phyloP scores from a whole-genome alignment of 2,797 vertebrate species.

The Hoplostethus mediterraneus region DNA sequence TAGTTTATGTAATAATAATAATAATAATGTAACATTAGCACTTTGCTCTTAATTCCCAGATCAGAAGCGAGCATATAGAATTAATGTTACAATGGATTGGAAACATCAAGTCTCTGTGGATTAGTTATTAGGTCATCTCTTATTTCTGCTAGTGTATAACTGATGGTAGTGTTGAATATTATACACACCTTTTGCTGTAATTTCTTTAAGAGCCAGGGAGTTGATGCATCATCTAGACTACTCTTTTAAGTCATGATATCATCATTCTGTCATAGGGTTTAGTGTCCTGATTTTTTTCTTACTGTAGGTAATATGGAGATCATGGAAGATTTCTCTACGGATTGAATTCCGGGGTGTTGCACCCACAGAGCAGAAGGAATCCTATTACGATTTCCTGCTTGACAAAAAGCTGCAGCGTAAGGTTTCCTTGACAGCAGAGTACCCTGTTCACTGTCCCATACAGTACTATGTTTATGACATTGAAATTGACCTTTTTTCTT shows the following conservation, averaged over 20 bases:
- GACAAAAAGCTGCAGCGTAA: constrained; percentile 59
- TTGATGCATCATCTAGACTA: background rate
- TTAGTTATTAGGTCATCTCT: too few relatives aligned
- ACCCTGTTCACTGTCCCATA: constrained; percentile 1
- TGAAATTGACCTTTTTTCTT: background rate
- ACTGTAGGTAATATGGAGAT: constrained; percentile 65
- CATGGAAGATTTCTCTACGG: constrained; percentile 70
- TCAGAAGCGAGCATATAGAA: too few relatives aligned
- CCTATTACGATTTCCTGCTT: constrained; percentile 56
- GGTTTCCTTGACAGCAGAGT: constrained; percentile 4
- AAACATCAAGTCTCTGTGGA: too few relatives aligned
- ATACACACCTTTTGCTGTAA: background rate
- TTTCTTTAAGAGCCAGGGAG: background rate
- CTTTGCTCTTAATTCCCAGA: too few relatives aligned
- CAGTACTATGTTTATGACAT: background rate
- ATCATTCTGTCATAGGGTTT: background rate
- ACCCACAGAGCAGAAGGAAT: constrained; percentile 54
- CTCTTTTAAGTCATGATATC: background rate
- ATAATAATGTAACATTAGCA: too few relatives aligned
- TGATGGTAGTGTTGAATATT: background rate
- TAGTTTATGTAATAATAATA: too few relatives aligned
- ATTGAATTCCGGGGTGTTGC: constrained; percentile 29
- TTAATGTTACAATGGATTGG: too few relatives aligned
- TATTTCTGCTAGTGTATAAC: background rate
- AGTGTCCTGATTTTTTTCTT: constrained; percentile 43